phyloP scores from a whole-genome alignment of 1,140 invertebrate genomes.

The Lerema accius region DNA sequence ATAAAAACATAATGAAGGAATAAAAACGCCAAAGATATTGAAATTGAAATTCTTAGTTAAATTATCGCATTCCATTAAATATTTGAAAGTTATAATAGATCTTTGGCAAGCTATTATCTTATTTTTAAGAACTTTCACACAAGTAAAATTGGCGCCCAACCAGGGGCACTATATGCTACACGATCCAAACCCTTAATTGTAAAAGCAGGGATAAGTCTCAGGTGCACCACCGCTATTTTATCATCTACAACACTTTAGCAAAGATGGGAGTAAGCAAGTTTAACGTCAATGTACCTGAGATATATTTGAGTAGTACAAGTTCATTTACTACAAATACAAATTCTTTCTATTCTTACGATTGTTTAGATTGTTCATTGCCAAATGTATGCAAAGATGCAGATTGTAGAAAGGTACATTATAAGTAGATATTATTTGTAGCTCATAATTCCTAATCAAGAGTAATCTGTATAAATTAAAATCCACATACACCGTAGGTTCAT shows the following conservation, averaged over 20 bases:
- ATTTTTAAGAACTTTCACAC: constrained; percentile 51
- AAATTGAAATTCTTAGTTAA: too few relatives aligned
- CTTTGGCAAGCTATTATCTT: constrained; percentile 57
- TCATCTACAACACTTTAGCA: constrained; percentile 61
- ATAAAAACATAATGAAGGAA: constrained; percentile 1
- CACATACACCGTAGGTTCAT: too few relatives aligned
- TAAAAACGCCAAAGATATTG: background rate
- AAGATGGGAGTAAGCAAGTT: constrained; percentile 62
- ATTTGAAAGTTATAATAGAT: constrained; percentile 50
- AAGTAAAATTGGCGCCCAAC: constrained; percentile 63
- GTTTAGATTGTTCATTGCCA: too few relatives aligned
- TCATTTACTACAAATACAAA: too few relatives aligned
- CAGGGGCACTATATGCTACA: constrained; percentile 39
- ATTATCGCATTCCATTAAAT: too few relatives aligned
- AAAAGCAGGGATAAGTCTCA: constrained; percentile 49
- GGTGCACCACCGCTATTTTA: constrained; percentile 67
- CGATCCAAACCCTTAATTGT: constrained; percentile 52
- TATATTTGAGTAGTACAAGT: constrained; percentile 24
- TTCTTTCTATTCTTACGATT: too few relatives aligned
- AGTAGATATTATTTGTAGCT: too few relatives aligned
- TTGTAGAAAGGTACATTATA: too few relatives aligned
- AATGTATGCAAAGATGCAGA: too few relatives aligned
- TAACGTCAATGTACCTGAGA: constrained; percentile 53
- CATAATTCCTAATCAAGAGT: too few relatives aligned
- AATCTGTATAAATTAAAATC: too few relatives aligned